Base-by-base conservation (phyloP, 1,140 invertebrate species). In the Procambarus clarkii region DNA sequence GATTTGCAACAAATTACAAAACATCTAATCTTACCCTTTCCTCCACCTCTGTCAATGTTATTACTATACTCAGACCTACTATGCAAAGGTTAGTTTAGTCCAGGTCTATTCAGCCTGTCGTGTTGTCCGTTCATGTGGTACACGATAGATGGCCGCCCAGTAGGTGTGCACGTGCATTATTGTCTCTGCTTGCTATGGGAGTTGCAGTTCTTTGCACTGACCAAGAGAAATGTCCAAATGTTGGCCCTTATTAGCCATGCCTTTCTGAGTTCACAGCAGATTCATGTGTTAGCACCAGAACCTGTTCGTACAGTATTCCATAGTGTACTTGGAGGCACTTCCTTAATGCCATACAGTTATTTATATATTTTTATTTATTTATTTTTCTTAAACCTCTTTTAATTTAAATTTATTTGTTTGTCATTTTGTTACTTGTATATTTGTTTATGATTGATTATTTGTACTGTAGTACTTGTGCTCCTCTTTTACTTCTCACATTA, bases 1-100 rank as follows among this genome's bases (percentile, higher is more conserved):
- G 44, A 46, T 45, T 79, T 46, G 13, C 7, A 79, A 79, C 13
- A 48, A 81, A 34, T 45, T 58, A 54, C 50, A 54, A 84, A n/a
- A 79, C 34, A 48, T 80, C 60, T 88, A 80, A 69, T 88, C 45
- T 88, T 80, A 48, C 54, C 64, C 46, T 76, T 83, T 76, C 69
- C 60, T 71, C 44, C 69, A 54, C 60, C 34, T 71, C 60, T 74
- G 60, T 46, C 60, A 64, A 77, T 87, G n/a, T 78, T 77, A 4
- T 54, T 78, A 58, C 50, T 79, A 11, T 79, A 46, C 82, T 86
- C 83, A 92, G 91, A 92, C 91, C 54, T 92, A 92, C 82, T 92
- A 92, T 92, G 86, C 91, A 21, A 92, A 92, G 86, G 86, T 92
- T 88, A 92, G 91, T 74, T 74, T 74, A 74, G 69, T 34, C n/a